A percentile compares a stretch with the other conserved stretches of the same genome.
Conservation (phyloP, 2,888 invertebrate species). For the Harpalus rubripes region DNA sequence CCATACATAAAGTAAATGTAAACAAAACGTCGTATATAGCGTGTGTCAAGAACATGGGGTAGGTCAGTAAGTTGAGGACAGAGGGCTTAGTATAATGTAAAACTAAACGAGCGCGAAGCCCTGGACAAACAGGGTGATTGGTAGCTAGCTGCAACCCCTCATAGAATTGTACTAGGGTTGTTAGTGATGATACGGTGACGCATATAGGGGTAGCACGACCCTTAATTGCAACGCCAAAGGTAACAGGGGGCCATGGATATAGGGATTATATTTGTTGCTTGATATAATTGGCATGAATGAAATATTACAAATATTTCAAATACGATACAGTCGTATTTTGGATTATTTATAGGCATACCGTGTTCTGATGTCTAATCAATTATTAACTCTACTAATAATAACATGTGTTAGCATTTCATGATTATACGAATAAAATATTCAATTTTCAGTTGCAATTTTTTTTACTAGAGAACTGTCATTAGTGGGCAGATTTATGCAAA, state of each 20-base stretch:
- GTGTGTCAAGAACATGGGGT: background rate
- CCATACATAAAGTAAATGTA: slow-evolving; percentile 15
- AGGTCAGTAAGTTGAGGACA: slow-evolving; percentile 25
- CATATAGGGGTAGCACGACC: slow-evolving; percentile 35
- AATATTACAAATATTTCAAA: background rate
- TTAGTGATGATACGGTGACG: slow-evolving; percentile 48
- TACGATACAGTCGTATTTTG: background rate
- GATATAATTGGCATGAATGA: slow-evolving; percentile 3
- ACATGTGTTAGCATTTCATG: no score
- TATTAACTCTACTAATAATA: no score
- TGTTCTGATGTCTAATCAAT: no score
- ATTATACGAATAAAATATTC: no score
- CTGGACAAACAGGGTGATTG: slow-evolving; percentile 24
- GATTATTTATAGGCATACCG: no score
- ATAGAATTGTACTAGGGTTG: background rate
- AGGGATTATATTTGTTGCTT: background rate
- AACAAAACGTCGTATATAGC: background rate
- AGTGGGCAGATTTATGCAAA: no score
- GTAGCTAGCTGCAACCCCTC: background rate
- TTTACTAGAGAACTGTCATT: no score
- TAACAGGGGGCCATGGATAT: background rate
- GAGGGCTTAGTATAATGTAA: slow-evolving; percentile 25
- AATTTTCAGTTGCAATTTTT: no score
- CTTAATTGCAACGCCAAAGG: slow-evolving; percentile 58
- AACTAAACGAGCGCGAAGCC: slow-evolving; percentile 40